Base-by-base conservation (phyloP, 2,797 vertebrate species). In the Hippopotamyrus pictus region DNA sequence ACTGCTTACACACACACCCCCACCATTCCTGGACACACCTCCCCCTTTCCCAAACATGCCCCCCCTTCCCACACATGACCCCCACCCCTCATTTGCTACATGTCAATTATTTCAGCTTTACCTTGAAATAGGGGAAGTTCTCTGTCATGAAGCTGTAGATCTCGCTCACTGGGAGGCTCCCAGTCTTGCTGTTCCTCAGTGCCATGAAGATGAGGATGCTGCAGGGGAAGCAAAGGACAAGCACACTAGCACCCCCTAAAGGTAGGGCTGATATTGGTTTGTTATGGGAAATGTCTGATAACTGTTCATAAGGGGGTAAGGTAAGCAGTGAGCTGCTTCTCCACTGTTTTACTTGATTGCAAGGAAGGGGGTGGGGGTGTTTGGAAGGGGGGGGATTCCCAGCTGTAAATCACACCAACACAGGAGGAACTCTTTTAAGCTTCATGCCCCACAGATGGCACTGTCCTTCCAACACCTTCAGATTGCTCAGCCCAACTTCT, bases 71-170 rank as follows among this genome's bases (percentile, higher is more conserved):
- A 62, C 57, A 62, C 57, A 62, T 62, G 57, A 9, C 41, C 37
- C 19, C 44, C 76, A 22, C 57, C 41, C 76, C 44, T 12, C 19
- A 46, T 46, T 83, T n/a, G 6, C 76, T 83, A 29, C 83, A 3
- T 12, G 5, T 86, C 44, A 46, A 17, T 48, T 22, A 83, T 48
- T 46, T 33, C n/a, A 76, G 22, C 41, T 94, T 95, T 94, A 99
- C 99, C 98, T 99, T 99, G 91, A 99, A 99, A 91, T 99, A 99
- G 33, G 98, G 98, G 89, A 99, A 99, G 93, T 99, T 97, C 91
- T 99, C 98, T 0, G 97, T 99, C 98, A 99, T 99, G 94, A 99
- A 99, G 94, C 97, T 98, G 96, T 99, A 99, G 95, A 99, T 99
- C 95, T 99, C 98, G 50, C 98, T 99, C 94, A 99, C 99, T 0